Conservation (phyloP, 2,113 vertebrate genomes). For the Mirounga angustirostris region DNA sequence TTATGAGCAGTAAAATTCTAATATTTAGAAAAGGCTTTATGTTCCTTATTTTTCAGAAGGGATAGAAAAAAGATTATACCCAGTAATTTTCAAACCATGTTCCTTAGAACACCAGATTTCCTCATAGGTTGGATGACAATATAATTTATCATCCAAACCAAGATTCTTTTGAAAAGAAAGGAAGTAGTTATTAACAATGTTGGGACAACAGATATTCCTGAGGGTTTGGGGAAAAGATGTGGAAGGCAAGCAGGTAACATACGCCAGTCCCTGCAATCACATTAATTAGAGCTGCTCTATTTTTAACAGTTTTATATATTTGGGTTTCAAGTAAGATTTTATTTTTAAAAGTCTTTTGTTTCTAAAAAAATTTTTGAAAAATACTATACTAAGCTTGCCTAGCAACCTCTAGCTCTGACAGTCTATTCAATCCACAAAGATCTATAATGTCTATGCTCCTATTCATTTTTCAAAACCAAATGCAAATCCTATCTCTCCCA, state of each 20-base stretch:
- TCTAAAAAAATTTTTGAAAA: background rate
- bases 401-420: background rate
- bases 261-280: background rate
- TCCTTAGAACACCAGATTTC: background rate
- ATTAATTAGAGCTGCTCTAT: background rate
- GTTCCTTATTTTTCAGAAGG: background rate
- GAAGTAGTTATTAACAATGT: background rate
- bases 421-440: background rate
- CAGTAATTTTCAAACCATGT: background rate
- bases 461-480: background rate
- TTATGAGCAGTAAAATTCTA: background rate
- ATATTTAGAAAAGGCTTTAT: background rate
- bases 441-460: background rate
- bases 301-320: constrained; percentile 32
- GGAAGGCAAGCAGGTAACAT: background rate
- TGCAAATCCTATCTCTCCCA: background rate
- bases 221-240: background rate
- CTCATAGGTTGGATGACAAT: background rate
- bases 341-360: background rate
- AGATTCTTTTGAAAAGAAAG: constrained; percentile 1
- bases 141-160: background rate
- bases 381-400: background rate
- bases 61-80: background rate
- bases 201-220: background rate
- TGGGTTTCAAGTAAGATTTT: background rate